phyloP scores from a whole-genome alignment of 1,140 invertebrate genomes.

The Steinernema feltiae region DNA sequence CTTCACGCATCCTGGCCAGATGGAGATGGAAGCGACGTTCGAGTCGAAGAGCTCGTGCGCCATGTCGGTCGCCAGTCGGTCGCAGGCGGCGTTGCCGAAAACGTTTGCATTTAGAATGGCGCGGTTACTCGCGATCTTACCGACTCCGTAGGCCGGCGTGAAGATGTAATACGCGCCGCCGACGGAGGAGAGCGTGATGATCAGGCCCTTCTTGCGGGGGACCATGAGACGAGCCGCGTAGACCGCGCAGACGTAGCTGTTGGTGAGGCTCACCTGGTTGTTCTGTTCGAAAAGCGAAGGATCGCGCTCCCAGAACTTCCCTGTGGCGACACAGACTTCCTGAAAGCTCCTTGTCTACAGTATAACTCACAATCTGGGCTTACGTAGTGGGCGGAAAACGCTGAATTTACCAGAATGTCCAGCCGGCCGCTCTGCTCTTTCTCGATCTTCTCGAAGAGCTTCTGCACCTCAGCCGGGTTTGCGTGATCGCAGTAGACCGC shows the following conservation, averaged over 20 bases:
- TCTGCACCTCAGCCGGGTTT: constrained; percentile 59
- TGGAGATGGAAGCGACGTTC: constrained; percentile 59
- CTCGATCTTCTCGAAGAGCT: constrained; percentile 59
- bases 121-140: constrained; percentile 28
- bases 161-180: constrained; percentile 61
- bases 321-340: background rate
- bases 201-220: constrained; percentile 58
- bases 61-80: constrained; percentile 61
- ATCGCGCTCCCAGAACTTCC: background rate
- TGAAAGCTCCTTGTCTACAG: background rate
- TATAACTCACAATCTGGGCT: background rate
- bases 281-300: background rate
- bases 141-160: constrained; percentile 58
- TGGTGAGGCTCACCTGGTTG: background rate
- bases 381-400: constrained; percentile 58
- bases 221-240: constrained; percentile 61
- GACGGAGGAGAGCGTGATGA: constrained; percentile 60
- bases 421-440: constrained; percentile 59
- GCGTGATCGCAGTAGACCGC: constrained; percentile 60
- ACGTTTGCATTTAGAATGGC: no score
- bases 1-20: constrained; percentile 61
- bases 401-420: constrained; percentile 62
- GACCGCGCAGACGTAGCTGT: constrained; percentile 59
- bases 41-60: constrained; percentile 58
- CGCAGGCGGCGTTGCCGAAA: constrained; percentile 33